These are phyloP conservation scores for Solenopsis invicta DNA, from an alignment of 1,140 invertebrate genomes.

Conservation along the genomic window DNA sequence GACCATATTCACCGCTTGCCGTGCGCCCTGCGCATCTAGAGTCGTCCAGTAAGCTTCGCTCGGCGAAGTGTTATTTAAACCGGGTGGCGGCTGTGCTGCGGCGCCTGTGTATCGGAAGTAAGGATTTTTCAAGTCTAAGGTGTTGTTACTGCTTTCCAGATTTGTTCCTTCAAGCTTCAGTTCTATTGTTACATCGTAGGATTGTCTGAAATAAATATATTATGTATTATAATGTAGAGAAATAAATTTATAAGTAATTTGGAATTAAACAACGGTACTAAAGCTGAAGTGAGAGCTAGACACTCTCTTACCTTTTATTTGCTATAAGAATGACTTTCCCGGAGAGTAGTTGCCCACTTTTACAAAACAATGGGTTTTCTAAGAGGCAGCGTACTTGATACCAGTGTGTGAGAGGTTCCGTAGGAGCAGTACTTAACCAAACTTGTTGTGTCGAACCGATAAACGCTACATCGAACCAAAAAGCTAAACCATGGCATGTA, in stretches of 20 bases:
- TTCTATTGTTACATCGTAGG: slow-evolving; percentile 99
- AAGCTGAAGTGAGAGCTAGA: not conserved
- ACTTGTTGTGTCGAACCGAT: slow-evolving; percentile 95
- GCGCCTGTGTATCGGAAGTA: slow-evolving; percentile 98
- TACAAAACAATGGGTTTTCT: slow-evolving; percentile 97
- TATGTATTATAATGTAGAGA: not conserved
- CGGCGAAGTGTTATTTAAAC: slow-evolving; percentile 95
- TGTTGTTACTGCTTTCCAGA: slow-evolving; percentile 93
- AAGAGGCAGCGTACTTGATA: slow-evolving; percentile 99
- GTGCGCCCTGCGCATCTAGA: slow-evolving; percentile 91
- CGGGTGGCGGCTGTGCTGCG: slow-evolving; percentile 95
- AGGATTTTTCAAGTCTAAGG: slow-evolving; percentile 99
- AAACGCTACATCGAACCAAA: slow-evolving; percentile 99
- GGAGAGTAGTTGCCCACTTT: slow-evolving; percentile 96
- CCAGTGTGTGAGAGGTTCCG: slow-evolving; percentile 99
- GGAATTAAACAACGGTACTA: not conserved
- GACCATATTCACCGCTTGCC: slow-evolving; percentile 93
- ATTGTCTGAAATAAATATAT: slow-evolving; percentile 91
- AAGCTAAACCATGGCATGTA: slow-evolving; percentile 98
- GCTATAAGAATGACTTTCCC: slow-evolving; percentile 96
- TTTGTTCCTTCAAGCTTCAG: slow-evolving; percentile 95
- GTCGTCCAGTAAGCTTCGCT: slow-evolving; percentile 97
- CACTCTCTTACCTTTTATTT: slow-evolving; percentile 92
- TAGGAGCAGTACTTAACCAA: slow-evolving; percentile 99
- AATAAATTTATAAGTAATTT: not conserved